These are phyloP conservation scores for Neodiprion pinetum DNA, from an alignment of 1,140 invertebrate genomes.

Conservation along the genomic window DNA sequence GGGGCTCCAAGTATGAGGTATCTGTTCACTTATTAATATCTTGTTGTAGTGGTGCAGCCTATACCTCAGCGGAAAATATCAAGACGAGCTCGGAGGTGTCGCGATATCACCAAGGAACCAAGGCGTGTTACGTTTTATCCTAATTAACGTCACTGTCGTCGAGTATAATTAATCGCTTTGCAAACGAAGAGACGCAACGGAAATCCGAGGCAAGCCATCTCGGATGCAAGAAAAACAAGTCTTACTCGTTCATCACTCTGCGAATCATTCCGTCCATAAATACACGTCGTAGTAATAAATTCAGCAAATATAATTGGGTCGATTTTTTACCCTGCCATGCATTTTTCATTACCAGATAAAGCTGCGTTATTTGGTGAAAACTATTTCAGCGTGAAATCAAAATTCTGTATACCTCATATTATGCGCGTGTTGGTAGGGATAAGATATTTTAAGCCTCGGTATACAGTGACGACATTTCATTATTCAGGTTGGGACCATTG, in stretches of 20 bases:
- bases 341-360: neutral
- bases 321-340: neutral
- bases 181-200: neutral
- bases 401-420: too few species aligned
- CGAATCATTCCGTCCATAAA: neutral
- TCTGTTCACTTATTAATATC: neutral
- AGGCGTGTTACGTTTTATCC: neutral
- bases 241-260: neutral
- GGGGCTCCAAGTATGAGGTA: neutral
- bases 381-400: too few species aligned
- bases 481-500: too few species aligned
- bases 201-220: neutral
- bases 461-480: too few species aligned
- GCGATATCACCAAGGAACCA: neutral
- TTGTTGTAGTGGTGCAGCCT: neutral
- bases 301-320: neutral
- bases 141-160: slow-evolving; percentile 1
- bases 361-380: too few species aligned
- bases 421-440: too few species aligned
- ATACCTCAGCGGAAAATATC: neutral
- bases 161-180: neutral
- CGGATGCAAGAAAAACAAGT: neutral
- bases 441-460: too few species aligned
- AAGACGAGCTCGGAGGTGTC: neutral
- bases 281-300: neutral